A percentile compares a stretch with the other conserved stretches of the same genome.
Evolutionary conservation across 2,888 invertebrate species (phyloP).

Genomic region (Cataglyphis livida): DNA sequence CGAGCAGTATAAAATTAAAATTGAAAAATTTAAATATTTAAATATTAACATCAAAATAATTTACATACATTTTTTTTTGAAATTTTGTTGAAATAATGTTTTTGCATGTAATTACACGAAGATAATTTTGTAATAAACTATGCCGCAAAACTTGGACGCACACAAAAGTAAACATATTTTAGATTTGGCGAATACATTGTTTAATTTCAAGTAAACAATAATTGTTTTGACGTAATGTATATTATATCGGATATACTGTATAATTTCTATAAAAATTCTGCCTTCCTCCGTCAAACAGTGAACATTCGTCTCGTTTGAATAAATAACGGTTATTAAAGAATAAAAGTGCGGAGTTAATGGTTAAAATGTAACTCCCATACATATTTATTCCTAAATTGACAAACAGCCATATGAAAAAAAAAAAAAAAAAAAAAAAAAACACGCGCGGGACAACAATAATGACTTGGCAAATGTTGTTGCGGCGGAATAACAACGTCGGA

Average conservation of each 20-base stretch:
- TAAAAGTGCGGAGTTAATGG: not conserved
- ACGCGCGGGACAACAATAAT: constrained; percentile 59
- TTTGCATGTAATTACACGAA: not conserved
- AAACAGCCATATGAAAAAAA: constrained; percentile 22
- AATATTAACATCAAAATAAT: not conserved
- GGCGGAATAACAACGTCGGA: constrained; percentile 49
- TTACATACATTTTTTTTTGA: not conserved
- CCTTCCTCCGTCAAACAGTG: not conserved
- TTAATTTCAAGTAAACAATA: not conserved
- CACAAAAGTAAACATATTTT: not conserved
- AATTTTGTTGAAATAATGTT: not conserved
- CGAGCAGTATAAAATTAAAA: constrained; percentile 1
- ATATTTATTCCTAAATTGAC: constrained; percentile 14
- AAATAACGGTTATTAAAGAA: not conserved
- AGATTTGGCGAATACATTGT: not conserved
- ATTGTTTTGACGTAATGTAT: not conserved
- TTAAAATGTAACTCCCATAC: constrained; percentile 27
- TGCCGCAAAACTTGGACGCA: not conserved
- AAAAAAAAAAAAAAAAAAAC: constrained; percentile 29
- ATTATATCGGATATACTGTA: not conserved
- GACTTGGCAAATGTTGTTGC: constrained; percentile 61
- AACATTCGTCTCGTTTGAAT: not conserved
- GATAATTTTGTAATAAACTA: not conserved
- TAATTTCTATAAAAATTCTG: constrained; percentile 55
- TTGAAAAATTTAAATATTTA: not conserved